Base-by-base conservation (phyloP, 2,888 invertebrate species). In the Chironomus tentans region DNA sequence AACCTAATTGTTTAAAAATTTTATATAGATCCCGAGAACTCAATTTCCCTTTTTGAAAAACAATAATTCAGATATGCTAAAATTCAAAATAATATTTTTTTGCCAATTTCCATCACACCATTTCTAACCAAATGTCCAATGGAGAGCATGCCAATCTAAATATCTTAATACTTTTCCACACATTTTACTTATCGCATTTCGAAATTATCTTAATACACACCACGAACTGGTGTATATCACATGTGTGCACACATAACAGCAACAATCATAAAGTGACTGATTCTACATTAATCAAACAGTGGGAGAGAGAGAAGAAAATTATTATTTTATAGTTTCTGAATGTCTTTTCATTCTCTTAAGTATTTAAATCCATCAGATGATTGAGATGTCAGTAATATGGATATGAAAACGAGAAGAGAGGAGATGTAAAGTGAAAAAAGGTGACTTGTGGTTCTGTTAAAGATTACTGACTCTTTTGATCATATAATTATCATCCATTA, bases 311-410 rank as follows among this genome's bases (percentile, higher is more conserved):
- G 4, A 38, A 38, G 2, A 38, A 38, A 38, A 38, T 38, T 38
- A 38, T 38, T 38, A 38, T 38, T 38, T 38, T 56, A 15, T 56
- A 56, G n/a, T 56, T 56, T 56, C 24, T 5, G 28, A 10, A 13
- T 56, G 71, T 71, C 28, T 71, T 38, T 50, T 22, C 50, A 22
- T 15, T 46, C 38, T 21, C n/a, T 13, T 50, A 22, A 24, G 22
- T 71, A n/a, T 24, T 56, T 24, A 24, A 71, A 65, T 65, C 24
- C 21, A 24, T 65, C 65, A 71, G 18, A 15, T 50, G 71, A 71
- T 71, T 71, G 71, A 71, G 71, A 71, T 71, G 71, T 71, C 71
- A 71, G 71, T 65, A 24, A 65, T 65, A 65, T 21, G 65, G 38
- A 56, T 18, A 56, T 56, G 56, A 38, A 10, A 38, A 38, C 10